Evolutionary conservation across 2,113 vertebrate genomes (phyloP).

Genomic region (Hucho hucho): DNA sequence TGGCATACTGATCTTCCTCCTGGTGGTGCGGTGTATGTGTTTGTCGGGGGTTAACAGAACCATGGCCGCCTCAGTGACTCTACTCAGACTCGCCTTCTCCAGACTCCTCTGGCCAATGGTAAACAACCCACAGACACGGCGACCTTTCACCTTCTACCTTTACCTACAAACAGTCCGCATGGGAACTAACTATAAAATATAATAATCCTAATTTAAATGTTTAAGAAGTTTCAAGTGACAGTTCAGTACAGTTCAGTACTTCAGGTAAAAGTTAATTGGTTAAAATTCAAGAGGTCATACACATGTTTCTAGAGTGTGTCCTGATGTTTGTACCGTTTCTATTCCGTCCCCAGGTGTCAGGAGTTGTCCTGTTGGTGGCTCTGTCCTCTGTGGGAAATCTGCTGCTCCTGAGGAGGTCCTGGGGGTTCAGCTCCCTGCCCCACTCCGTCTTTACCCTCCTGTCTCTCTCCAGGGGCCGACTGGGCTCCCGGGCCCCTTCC

Average conservation of each 20-base stretch:
- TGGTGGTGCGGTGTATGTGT: constrained; percentile 61
- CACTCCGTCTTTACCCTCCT: constrained; percentile 40
- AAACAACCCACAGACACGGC: constrained; percentile 29
- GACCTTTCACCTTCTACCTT: neutral
- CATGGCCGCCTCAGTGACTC: constrained; percentile 28
- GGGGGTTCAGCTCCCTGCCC: constrained; percentile 28
- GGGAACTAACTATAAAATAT: too few species aligned
- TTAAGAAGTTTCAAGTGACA: too few species aligned
- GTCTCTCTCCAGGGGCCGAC: constrained; percentile 5
- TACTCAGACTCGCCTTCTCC: constrained; percentile 32
- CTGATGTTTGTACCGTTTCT: neutral
- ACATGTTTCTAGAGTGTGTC: neutral
- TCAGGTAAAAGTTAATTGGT: too few species aligned
- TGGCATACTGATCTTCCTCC: constrained; percentile 68
- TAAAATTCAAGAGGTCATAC: too few species aligned
- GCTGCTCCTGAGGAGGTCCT: constrained; percentile 34
- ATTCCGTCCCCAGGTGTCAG: constrained; percentile 61
- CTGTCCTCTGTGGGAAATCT: constrained; percentile 50
- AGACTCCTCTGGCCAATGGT: constrained; percentile 59
- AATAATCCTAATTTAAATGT: too few species aligned
- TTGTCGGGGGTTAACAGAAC: constrained; percentile 47
- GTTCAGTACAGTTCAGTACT: too few species aligned
- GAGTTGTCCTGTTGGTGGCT: constrained; percentile 53
- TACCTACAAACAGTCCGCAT: neutral
- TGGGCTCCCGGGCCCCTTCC: neutral